phyloP scores from a whole-genome alignment of 2,797 vertebrate species.

The Potorous gilbertii region DNA sequence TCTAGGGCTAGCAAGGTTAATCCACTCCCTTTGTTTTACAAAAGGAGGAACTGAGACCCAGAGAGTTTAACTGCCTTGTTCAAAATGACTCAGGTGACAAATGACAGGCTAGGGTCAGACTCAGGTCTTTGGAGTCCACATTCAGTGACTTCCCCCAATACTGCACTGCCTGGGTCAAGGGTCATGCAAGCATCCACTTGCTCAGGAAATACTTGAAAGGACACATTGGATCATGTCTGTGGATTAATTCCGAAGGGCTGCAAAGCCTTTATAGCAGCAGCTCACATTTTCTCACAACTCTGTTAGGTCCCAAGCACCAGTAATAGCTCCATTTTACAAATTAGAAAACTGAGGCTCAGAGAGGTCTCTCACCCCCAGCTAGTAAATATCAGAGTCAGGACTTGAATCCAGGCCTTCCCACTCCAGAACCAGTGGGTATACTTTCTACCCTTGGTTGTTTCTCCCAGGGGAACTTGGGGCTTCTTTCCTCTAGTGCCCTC shows the following conservation, averaged over 20 bases:
- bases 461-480: neutral
- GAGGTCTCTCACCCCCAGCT: neutral
- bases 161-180: too few species aligned
- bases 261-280: too few species aligned
- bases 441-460: neutral
- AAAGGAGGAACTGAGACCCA: neutral
- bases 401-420: neutral
- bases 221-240: too few species aligned
- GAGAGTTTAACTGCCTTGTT: neutral
- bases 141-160: too few species aligned
- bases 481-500: neutral
- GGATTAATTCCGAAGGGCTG: too few species aligned
- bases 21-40: neutral
- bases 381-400: neutral
- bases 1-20: neutral
- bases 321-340: conserved; percentile 21
- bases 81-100: neutral
- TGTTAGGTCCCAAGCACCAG: neutral
- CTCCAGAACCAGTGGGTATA: neutral
- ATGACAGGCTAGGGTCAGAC: neutral
- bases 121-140: neutral
- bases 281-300: neutral
- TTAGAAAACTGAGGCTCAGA: conserved; percentile 24
- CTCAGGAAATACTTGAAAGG: too few species aligned
- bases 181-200: too few species aligned